Evolutionary conservation across 2,113 vertebrate genomes (phyloP).

Genomic region (Dinomys branickii): DNA sequence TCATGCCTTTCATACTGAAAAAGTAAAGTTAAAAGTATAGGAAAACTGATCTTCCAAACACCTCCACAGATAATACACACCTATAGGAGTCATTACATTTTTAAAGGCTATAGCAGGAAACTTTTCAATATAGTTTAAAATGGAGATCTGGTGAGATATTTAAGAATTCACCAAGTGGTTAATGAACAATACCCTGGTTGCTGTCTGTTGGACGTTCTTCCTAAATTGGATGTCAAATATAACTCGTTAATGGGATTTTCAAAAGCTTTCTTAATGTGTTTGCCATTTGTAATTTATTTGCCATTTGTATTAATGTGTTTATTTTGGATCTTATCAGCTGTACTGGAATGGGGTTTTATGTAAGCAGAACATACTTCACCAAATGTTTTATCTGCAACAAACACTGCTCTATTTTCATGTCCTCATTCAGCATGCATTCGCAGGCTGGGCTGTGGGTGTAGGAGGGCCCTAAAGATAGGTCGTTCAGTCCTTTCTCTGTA

Average conservation of each 20-base stretch:
- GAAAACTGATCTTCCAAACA: background rate
- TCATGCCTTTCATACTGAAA: slow-evolving; percentile 60
- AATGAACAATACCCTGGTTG: background rate
- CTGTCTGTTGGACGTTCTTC: slow-evolving; percentile 24
- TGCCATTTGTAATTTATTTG: no score
- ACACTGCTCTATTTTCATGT: background rate
- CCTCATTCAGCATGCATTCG: background rate
- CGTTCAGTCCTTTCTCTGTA: background rate
- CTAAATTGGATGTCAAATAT: slow-evolving; percentile 49
- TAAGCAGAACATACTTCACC: background rate
- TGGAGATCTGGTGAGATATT: background rate
- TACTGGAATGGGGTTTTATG: background rate
- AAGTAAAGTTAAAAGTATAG: slow-evolving; percentile 34
- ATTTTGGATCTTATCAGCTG: slow-evolving; percentile 14
- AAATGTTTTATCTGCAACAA: background rate
- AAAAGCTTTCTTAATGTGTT: slow-evolving; percentile 51
- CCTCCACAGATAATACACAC: slow-evolving; percentile 10
- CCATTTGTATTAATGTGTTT: slow-evolving; percentile 54
- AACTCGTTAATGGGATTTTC: slow-evolving; percentile 35
- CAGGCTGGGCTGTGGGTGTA: background rate
- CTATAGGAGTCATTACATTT: background rate
- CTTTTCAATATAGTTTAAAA: background rate
- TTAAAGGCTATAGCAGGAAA: background rate
- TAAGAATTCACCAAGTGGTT: background rate
- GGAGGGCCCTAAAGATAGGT: background rate